A percentile compares a stretch with the other conserved stretches of the same genome.
These are phyloP conservation scores for Tetheella fluctuosa DNA, from an alignment of 2,888 invertebrate genomes.

Conservation along the genomic window DNA sequence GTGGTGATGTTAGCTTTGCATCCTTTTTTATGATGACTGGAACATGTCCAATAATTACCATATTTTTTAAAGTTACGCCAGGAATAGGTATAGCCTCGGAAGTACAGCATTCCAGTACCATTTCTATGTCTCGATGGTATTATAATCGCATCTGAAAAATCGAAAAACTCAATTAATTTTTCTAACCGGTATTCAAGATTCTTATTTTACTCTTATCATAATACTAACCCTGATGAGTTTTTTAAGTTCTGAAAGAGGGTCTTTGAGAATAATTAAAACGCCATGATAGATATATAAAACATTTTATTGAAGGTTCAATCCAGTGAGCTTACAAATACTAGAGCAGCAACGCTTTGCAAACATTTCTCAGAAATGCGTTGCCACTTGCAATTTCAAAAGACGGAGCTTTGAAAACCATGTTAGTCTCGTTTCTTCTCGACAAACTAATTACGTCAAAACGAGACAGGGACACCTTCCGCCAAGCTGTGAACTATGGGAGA, in stretches of 20 bases:
- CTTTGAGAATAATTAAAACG: background rate
- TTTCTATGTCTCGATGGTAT: constrained; percentile 56
- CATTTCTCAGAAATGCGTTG: too few species aligned
- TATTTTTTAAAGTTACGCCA: constrained; percentile 55
- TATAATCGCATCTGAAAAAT: constrained; percentile 57
- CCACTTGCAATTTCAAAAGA: too few species aligned
- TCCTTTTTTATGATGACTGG: constrained; percentile 68
- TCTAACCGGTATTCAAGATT: background rate
- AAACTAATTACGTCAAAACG: too few species aligned
- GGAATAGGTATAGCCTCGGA: constrained; percentile 61
- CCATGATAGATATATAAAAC: background rate
- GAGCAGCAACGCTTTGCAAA: too few species aligned
- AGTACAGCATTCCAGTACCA: constrained; percentile 55
- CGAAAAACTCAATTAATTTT: constrained; percentile 7
- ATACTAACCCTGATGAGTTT: background rate
- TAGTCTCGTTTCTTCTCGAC: too few species aligned
- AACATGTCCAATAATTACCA: constrained; percentile 70
- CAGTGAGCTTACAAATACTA: too few species aligned
- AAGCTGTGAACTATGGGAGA: too few species aligned
- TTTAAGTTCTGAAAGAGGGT: background rate
- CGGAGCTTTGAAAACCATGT: too few species aligned
- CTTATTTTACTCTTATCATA: background rate
- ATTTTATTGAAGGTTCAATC: background rate
- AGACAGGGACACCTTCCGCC: too few species aligned
- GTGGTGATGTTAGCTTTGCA: constrained; percentile 63